These are phyloP conservation scores for Oxystoma pomonae DNA, from an alignment of 2,888 invertebrate genomes.

Conservation along the genomic window DNA sequence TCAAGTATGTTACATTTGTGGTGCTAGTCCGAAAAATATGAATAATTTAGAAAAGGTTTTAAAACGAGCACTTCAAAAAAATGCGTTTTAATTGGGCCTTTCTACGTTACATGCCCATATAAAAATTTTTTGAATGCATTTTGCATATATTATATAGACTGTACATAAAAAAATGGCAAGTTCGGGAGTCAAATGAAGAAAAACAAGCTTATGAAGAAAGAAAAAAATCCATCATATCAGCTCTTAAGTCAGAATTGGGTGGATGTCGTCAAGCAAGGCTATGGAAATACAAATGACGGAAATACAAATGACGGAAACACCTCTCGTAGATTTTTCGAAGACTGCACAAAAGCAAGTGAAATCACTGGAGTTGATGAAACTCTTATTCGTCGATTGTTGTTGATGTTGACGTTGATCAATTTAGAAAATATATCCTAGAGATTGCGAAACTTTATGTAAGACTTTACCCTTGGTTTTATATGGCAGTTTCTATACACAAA, in stretches of 20 bases:
- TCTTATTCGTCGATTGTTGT: not conserved
- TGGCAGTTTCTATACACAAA: too few relatives aligned
- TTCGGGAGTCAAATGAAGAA: not conserved
- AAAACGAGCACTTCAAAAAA: not conserved
- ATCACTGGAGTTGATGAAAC: not conserved
- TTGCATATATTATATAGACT: too few relatives aligned
- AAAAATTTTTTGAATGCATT: conserved; percentile 1
- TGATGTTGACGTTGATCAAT: not conserved
- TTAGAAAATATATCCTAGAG: not conserved
- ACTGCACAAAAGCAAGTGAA: not conserved
- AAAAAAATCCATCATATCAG: not conserved
- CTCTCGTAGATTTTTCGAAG: not conserved
- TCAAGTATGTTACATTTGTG: not conserved
- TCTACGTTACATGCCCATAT: not conserved
- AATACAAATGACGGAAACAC: not conserved
- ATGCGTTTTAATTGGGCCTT: not conserved
- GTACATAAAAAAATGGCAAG: not conserved
- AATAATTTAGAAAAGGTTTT: not conserved
- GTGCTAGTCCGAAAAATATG: not conserved
- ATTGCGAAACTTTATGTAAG: not conserved
- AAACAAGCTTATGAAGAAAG: not conserved
- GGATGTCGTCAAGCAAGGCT: too few relatives aligned
- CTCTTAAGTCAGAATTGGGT: too few relatives aligned
- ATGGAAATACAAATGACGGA: too few relatives aligned
- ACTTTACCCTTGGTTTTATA: too few relatives aligned